Conservation (phyloP, 35 echinoderm and acorn worm species). For the Stichopus chloronotus region DNA sequence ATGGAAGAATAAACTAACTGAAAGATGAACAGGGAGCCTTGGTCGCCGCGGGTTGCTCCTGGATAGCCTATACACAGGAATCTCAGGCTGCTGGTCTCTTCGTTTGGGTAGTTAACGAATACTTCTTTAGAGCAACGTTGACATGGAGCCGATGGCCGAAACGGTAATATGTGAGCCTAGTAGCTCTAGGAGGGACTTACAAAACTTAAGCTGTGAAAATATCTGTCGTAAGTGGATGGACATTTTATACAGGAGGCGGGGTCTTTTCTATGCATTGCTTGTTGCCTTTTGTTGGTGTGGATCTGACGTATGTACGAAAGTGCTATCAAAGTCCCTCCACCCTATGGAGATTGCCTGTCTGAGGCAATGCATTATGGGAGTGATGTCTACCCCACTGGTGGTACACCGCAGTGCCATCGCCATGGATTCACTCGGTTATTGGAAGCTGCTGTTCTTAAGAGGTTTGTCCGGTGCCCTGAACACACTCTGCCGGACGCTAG, state of each 20-base stretch:
- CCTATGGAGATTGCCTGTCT: constrained; percentile 26
- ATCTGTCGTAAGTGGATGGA: neutral
- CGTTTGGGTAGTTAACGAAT: no score
- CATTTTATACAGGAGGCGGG: neutral
- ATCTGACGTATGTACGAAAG: neutral
- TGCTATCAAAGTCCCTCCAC: neutral
- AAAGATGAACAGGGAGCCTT: no score
- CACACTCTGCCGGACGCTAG: neutral
- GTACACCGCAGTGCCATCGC: neutral
- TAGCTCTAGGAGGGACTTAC: no score
- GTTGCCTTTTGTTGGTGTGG: constrained; percentile 16
- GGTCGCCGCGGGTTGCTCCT: no score
- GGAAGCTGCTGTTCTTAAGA: neutral
- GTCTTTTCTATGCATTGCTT: neutral
- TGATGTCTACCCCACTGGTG: neutral
- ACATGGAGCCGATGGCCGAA: no score
- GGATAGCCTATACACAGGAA: no score
- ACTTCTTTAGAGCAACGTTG: no score
- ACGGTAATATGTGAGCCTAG: no score
- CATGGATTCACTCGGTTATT: neutral
- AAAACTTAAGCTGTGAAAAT: no score
- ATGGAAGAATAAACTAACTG: no score
- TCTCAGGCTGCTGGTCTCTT: no score
- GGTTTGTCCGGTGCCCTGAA: constrained; percentile 15
- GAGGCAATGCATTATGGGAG: neutral